Evolutionary conservation across 2,113 vertebrate species (phyloP), one percentile per base, ranked within the genome.

Genomic region (Stercorarius parasiticus): DNA sequence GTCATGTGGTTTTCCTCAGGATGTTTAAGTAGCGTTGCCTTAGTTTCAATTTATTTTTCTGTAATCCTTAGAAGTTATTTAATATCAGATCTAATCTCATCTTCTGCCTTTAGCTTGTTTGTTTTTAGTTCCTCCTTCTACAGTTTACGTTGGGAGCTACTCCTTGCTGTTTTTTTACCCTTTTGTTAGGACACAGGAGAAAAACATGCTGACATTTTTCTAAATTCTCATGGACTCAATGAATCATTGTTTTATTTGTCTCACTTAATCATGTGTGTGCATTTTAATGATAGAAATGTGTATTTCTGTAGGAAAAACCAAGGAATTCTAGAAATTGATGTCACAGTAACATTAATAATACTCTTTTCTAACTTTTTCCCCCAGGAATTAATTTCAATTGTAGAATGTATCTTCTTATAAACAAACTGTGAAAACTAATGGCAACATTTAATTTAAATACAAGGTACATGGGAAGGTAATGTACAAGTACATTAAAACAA

Each of bases 371-470:
- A 88, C 77, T 88, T 64, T 64, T 69, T 49, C 71, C 56, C 20
- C 52, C n/a, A 69, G 65, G 85, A 49, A 95, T 70, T 73, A 90
- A 89, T 97, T 97, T 96, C 43, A 95, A 2, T 61, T 96, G 65
- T 95, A 64, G 43, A 93, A 59, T 59, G 73, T 88, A 83, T 86
- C 93, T 96, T 95, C 91, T 88, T 85, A 78, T 49, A 96, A 97
- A 96, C 59, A 93, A 93, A 90, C 82, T 89, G 79, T 80, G 90
- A 85, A 97, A 97, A 92, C 87, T 65, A 82, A 94, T 93, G 40
- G 20, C 86, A 97, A 71, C 71, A 94, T 96, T 95, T 96, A 66
- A 97, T 97, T 90, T 93, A 58, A 78, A 80, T 96, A 95, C 13
- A 42, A 87, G 47, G 9, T 96, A 88, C 59, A 78, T 87, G 67